Conservation (phyloP, 1,140 invertebrate species). For the Pogonognathellus flavescens region DNA sequence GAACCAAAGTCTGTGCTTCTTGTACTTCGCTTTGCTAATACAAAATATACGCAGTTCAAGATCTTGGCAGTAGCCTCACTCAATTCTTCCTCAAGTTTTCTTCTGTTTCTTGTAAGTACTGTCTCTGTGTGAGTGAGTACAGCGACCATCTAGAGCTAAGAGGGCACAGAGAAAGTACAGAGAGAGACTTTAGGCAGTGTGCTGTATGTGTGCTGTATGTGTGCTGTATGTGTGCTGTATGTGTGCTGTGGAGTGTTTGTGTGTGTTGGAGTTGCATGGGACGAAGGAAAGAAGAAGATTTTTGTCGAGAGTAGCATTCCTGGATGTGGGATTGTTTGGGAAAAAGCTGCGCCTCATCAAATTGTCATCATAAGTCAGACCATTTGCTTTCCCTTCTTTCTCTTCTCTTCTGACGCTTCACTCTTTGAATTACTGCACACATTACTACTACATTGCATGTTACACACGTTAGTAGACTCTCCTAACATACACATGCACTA, state of each 20-base stretch:
- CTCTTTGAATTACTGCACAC: conserved; percentile 48
- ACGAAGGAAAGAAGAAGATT: neutral
- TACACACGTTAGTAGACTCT: neutral
- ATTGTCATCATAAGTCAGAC: conserved; percentile 57
- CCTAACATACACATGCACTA: neutral
- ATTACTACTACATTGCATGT: conserved; percentile 18
- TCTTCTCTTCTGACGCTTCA: conserved; percentile 20
- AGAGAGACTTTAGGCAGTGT: conserved; percentile 2
- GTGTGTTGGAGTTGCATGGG: neutral
- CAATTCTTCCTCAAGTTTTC: no score
- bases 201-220: neutral
- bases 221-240: neutral
- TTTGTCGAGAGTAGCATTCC: conserved; percentile 53
- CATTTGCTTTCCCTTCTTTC: conserved; percentile 38
- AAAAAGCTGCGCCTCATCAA: conserved; percentile 49
- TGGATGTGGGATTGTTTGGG: conserved; percentile 37
- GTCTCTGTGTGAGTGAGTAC: no score
- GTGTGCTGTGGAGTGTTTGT: neutral
- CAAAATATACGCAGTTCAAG: no score
- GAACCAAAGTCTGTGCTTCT: neutral
- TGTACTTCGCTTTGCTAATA: no score
- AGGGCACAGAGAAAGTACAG: neutral
- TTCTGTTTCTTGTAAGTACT: no score
- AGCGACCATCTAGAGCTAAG: neutral
- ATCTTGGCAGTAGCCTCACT: no score